A percentile compares a stretch with the other conserved stretches of the same genome.
Conservation (phyloP, 1,140 invertebrate genomes). For the Plutomurus gul region DNA sequence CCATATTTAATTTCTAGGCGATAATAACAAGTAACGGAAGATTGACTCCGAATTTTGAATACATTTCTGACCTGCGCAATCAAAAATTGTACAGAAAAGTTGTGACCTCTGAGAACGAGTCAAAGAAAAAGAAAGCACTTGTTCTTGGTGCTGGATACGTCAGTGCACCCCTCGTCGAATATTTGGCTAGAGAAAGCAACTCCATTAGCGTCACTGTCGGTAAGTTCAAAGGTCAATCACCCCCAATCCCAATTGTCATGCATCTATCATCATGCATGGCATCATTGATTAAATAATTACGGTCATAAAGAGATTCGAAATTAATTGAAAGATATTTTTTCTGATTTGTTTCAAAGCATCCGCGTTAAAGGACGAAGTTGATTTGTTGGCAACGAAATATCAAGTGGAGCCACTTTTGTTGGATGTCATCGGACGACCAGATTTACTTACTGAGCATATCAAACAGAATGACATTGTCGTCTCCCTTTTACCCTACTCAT, state of each 20-base stretch:
- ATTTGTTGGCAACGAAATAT: conserved; percentile 75
- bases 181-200: conserved; percentile 79
- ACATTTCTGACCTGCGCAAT: conserved; percentile 83
- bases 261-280: no score
- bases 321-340: conserved; percentile 26
- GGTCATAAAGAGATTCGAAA: no score
- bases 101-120: neutral
- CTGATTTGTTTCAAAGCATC: conserved; percentile 69
- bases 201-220: conserved; percentile 79
- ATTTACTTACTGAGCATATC: conserved; percentile 74
- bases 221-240: conserved; percentile 57
- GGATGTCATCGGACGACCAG: conserved; percentile 74
- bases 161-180: conserved; percentile 89
- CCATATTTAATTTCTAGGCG: conserved; percentile 67
- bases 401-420: conserved; percentile 79
- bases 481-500: conserved; percentile 87
- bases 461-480: conserved; percentile 78
- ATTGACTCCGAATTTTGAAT: conserved; percentile 90
- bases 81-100: neutral
- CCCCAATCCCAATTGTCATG: no score
- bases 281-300: no score
- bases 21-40: conserved; percentile 95
- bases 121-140: conserved; percentile 66
- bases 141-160: conserved; percentile 96
- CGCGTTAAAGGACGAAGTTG: conserved; percentile 84